phyloP scores from a whole-genome alignment of 2,113 vertebrate species.

The Noturus placidus region DNA sequence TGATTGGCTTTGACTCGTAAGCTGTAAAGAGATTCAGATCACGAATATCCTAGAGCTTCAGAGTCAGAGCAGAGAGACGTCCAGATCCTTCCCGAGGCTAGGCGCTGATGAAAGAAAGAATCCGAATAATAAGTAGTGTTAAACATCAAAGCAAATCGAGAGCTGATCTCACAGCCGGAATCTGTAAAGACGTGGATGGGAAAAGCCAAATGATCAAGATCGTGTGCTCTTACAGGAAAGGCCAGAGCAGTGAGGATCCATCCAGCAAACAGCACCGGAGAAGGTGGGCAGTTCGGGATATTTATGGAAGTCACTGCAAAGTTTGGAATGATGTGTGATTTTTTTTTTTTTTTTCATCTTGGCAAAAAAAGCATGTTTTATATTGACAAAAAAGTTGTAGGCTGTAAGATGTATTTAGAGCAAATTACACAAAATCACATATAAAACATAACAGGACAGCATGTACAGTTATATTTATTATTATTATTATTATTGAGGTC shows the following conservation, averaged over 20 bases:
- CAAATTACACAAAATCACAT: not conserved
- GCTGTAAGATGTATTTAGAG: not conserved
- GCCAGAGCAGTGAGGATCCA: conserved; percentile 77
- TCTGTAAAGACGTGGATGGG: conserved; percentile 10
- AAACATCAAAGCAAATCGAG: conserved; percentile 15
- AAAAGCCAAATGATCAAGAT: conserved; percentile 37
- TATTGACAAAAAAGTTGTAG: not conserved
- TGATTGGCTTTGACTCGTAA: not conserved
- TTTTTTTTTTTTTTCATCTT: not conserved
- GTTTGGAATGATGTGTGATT: not conserved
- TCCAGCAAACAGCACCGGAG: conserved; percentile 79
- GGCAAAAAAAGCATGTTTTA: not conserved
- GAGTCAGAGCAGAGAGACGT: not conserved
- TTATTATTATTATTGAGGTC: not conserved
- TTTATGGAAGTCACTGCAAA: not conserved
- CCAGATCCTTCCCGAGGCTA: not conserved
- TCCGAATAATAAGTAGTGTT: conserved; percentile 48
- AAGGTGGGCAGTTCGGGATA: conserved; percentile 64
- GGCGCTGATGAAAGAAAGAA: conserved; percentile 32
- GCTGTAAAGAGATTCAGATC: not conserved
- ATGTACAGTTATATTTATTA: not conserved
- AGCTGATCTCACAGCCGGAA: not conserved
- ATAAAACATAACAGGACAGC: not conserved
- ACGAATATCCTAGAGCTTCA: conserved; percentile 16
- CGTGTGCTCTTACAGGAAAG: conserved; percentile 69